These are phyloP conservation scores for Drosophila tristis DNA, from an alignment of 1,140 invertebrate species.

Conservation along the genomic window DNA sequence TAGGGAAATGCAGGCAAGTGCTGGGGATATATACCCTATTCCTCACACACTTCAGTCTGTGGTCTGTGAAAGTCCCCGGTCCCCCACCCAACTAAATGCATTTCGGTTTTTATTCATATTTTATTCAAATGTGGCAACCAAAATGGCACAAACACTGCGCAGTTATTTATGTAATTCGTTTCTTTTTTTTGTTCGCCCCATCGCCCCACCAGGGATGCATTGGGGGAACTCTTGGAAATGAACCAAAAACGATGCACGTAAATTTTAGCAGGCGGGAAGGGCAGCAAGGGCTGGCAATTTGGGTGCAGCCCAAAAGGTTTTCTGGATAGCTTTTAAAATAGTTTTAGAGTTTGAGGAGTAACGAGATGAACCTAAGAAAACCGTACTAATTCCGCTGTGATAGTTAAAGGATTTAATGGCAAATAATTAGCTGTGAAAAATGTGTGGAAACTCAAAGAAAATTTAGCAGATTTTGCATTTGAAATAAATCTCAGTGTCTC, in stretches of 20 bases:
- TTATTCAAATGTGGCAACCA: slow-evolving; percentile 80
- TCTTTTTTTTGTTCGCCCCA: slow-evolving; percentile 4
- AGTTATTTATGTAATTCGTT: slow-evolving; percentile 75
- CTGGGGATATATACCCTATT: slow-evolving; percentile 1
- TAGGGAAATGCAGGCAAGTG: slow-evolving; percentile 4
- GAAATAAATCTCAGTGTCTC: no score
- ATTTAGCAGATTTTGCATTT: no score
- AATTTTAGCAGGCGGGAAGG: slow-evolving; percentile 3
- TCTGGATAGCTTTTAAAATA: no score
- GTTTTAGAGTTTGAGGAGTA: no score
- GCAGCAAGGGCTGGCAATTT: slow-evolving; percentile 9
- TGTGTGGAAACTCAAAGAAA: no score
- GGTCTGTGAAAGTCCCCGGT: background rate
- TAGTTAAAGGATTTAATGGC: no score
- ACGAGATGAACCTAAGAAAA: no score
- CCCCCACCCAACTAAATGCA: slow-evolving; percentile 68
- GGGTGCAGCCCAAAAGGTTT: background rate
- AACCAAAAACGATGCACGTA: slow-evolving; percentile 45
- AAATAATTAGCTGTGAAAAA: no score
- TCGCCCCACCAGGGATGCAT: slow-evolving; percentile 39
- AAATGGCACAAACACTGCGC: slow-evolving; percentile 79
- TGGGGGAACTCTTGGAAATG: slow-evolving; percentile 32
- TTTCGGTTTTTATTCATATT: slow-evolving; percentile 80
- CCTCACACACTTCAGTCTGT: slow-evolving; percentile 18
- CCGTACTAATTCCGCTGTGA: no score